Evolutionary conservation across 2,113 vertebrate species (phyloP).

Genomic region (Rutilus rutilus): DNA sequence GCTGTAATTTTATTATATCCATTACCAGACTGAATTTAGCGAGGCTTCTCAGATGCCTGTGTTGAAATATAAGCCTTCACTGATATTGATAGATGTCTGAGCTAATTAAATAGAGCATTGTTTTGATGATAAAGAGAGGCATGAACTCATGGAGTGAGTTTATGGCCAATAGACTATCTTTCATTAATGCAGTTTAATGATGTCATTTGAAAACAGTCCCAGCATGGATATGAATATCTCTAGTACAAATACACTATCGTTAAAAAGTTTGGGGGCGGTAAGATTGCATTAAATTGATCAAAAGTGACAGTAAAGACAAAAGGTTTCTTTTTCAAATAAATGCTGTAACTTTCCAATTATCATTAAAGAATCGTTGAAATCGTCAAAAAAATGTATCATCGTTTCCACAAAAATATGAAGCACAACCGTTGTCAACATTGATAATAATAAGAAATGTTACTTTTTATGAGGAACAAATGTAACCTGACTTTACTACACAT

Average conservation of each 20-base stretch:
- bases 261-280: too few relatives aligned
- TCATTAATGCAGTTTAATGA: not conserved
- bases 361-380: not conserved
- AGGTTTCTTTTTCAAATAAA: not conserved
- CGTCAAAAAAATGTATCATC: not conserved
- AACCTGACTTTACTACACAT: not conserved
- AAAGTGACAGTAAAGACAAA: not conserved
- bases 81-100: slow-evolving; percentile 58
- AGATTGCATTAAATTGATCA: too few relatives aligned
- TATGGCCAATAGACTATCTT: not conserved
- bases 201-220: slow-evolving; percentile 6
- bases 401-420: not conserved
- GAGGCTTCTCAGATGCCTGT: slow-evolving; percentile 64
- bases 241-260: not conserved
- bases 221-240: not conserved
- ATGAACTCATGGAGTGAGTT: slow-evolving; percentile 43
- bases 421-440: not conserved
- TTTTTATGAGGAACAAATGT: not conserved
- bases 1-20: slow-evolving; percentile 67
- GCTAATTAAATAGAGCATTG: slow-evolving; percentile 68
- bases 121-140: slow-evolving; percentile 56
- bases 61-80: slow-evolving; percentile 65
- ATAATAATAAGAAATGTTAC: not conserved
- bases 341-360: not conserved
- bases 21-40: slow-evolving; percentile 60